A percentile compares a stretch with the other conserved stretches of the same genome.
Evolutionary conservation across 2,797 vertebrate species (phyloP).

Genomic region (Xiphophorus birchmanni): DNA sequence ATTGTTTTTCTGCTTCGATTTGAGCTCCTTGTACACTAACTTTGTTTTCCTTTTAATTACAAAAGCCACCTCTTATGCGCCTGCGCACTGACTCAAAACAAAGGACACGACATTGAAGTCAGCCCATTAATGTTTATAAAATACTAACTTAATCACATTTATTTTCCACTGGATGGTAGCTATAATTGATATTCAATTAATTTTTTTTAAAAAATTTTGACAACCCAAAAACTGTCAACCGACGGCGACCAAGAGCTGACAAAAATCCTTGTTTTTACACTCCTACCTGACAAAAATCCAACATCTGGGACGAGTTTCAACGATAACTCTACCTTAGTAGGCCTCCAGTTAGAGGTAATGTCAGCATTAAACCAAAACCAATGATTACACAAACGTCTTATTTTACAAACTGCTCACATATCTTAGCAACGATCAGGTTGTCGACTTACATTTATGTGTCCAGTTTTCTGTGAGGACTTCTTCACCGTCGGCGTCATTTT

Average conservation of each 20-base stretch:
- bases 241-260: not conserved
- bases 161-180: not conserved
- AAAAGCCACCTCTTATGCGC: slow-evolving; percentile 26
- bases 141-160: not conserved
- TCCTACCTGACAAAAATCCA: not conserved
- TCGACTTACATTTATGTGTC: not conserved
- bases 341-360: not conserved
- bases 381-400: not conserved
- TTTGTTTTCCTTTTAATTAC: slow-evolving; percentile 10
- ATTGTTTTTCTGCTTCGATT: not conserved
- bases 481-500: slow-evolving; percentile 44
- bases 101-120: not conserved
- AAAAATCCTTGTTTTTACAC: not conserved
- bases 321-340: too few relatives aligned
- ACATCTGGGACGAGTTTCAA: not conserved
- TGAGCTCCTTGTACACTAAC: not conserved
- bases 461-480: slow-evolving; percentile 21
- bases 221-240: not conserved
- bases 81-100: slow-evolving; percentile 42
- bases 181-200: not conserved
- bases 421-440: not conserved
- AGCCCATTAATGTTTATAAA: not conserved
- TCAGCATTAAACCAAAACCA: not conserved
- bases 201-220: not conserved
- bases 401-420: not conserved